A percentile compares a stretch with the other conserved stretches of the same genome.
These are phyloP conservation scores for Orycteropus afer DNA, from an alignment of 2,113 vertebrate species.

Conservation along the genomic window DNA sequence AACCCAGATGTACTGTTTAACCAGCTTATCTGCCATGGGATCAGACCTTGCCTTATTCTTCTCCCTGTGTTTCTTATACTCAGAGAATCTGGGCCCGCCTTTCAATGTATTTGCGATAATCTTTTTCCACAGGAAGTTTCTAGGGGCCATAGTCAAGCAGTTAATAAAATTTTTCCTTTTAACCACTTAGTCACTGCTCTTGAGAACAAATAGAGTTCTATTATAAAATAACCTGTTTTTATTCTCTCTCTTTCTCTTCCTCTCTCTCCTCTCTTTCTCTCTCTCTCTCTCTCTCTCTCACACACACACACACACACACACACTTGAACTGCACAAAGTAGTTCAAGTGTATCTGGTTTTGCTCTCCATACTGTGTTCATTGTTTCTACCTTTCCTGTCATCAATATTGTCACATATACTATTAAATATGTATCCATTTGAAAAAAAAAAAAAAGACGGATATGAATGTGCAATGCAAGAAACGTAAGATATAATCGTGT, in stretches of 20 bases:
- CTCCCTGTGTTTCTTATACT: neutral
- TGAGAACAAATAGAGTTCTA: neutral
- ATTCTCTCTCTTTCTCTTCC: too few species aligned
- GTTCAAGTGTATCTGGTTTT: neutral
- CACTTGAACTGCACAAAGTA: neutral
- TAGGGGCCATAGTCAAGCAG: neutral
- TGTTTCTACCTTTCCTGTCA: neutral
- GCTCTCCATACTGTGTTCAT: neutral
- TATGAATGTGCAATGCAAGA: neutral
- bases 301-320: too few species aligned
- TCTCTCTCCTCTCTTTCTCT: too few species aligned
- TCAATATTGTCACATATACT: neutral
- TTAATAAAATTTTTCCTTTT: conserved; percentile 30
- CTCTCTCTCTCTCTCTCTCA: too few species aligned
- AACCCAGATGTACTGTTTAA: neutral
- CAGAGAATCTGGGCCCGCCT: neutral
- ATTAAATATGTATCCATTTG: neutral
- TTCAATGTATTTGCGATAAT: neutral
- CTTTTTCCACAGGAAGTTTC: conserved; percentile 54
- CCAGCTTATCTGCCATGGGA: neutral
- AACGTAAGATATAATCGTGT: neutral
- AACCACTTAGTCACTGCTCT: conserved; percentile 19
- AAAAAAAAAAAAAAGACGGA: neutral
- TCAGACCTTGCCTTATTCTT: neutral
- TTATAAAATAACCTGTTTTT: neutral